phyloP scores from a whole-genome alignment of 2,113 vertebrate genomes.

The Herpetotheres cachinnans region DNA sequence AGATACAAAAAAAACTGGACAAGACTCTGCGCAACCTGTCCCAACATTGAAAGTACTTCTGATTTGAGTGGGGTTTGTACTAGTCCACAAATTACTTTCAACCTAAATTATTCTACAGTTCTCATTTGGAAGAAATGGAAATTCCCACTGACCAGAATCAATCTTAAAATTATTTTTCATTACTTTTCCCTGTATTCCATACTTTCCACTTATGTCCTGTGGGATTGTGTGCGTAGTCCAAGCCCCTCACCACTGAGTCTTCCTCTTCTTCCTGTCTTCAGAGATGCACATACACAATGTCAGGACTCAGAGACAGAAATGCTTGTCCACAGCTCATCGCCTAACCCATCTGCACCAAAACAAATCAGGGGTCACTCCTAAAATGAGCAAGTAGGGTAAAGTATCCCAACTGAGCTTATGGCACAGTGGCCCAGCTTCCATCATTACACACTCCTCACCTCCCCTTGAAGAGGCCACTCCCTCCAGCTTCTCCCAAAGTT shows the following conservation, averaged over 20 bases:
- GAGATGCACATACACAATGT: neutral
- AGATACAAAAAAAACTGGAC: neutral
- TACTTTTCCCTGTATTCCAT: neutral
- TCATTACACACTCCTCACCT: neutral
- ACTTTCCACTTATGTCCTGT: neutral
- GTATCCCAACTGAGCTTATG: neutral
- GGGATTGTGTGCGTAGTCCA: neutral
- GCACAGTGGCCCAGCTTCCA: neutral
- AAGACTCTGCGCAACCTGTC: neutral
- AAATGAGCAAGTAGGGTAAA: neutral
- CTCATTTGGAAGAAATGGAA: neutral
- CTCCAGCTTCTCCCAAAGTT: neutral
- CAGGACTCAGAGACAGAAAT: neutral
- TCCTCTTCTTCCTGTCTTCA: neutral
- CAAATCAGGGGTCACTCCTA: neutral
- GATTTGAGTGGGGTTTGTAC: neutral
- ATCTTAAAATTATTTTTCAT: neutral
- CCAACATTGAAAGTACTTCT: neutral
- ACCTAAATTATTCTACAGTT: neutral
- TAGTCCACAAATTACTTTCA: neutral
- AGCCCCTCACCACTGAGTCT: neutral
- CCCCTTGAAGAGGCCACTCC: neutral
- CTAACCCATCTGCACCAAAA: neutral
- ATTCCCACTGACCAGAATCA: neutral
- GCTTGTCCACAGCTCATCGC: neutral